Conservation (phyloP, 1,140 invertebrate genomes). For the Yoshiicerus persimilis region DNA sequence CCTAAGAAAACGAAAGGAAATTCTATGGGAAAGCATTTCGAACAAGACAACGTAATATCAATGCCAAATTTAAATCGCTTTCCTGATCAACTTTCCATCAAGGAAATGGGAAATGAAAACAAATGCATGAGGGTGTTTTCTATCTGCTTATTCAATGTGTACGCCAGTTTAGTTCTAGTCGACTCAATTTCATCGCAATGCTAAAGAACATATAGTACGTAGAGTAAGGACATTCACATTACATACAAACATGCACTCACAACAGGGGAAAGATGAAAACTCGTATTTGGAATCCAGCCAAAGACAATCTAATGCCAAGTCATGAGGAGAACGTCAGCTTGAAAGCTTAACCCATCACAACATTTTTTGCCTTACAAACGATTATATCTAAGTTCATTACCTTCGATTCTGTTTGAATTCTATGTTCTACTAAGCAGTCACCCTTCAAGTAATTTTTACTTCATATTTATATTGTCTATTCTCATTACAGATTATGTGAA, state of each 20-base stretch:
- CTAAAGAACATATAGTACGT: background rate
- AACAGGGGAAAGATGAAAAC: background rate
- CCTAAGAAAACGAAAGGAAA: background rate
- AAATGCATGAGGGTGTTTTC: background rate
- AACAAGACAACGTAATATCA: background rate
- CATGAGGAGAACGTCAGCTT: background rate
- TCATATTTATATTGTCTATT: no score
- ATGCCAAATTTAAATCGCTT: background rate
- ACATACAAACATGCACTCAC: background rate
- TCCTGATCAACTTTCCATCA: background rate
- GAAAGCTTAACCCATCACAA: background rate
- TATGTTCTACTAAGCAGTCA: background rate
- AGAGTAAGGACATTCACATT: background rate
- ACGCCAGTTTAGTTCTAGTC: background rate
- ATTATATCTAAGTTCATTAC: background rate
- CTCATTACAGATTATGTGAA: no score
- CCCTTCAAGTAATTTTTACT: no score
- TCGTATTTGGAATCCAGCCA: background rate
- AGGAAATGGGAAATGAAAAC: slow-evolving; percentile 1
- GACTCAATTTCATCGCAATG: background rate
- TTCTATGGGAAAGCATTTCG: background rate
- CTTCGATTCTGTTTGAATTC: background rate
- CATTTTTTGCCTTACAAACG: background rate
- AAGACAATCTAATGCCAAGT: background rate
- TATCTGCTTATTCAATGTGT: background rate